A percentile compares a stretch with the other conserved stretches of the same genome.
phyloP scores from a whole-genome alignment of 2,113 vertebrate species.

The Oncorhynchus clarkii region DNA sequence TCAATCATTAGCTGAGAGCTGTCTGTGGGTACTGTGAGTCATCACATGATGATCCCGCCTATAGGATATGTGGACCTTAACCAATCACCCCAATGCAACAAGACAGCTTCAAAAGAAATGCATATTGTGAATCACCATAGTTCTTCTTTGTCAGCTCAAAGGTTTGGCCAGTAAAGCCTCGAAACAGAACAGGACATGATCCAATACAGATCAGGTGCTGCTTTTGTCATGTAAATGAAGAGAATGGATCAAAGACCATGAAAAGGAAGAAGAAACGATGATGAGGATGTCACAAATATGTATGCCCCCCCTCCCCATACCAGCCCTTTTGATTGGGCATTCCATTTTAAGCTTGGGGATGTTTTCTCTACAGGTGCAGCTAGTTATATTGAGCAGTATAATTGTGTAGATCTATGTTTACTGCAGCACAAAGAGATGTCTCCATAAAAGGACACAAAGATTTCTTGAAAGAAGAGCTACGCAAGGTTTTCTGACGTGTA shows the following conservation, averaged over 20 bases:
- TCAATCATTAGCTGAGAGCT: too few species aligned
- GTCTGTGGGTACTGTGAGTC: too few species aligned
- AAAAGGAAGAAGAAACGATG: slow-evolving; percentile 51
- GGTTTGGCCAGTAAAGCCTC: slow-evolving; percentile 19
- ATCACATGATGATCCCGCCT: too few species aligned
- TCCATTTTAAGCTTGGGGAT: too few species aligned
- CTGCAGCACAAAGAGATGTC: neutral
- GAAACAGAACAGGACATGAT: slow-evolving; percentile 29
- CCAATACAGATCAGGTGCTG: slow-evolving; percentile 57
- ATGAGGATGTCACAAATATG: slow-evolving; percentile 47
- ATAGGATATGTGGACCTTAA: neutral
- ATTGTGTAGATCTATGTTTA: neutral
- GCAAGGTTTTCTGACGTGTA: too few species aligned
- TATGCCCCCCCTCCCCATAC: neutral
- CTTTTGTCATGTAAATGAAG: slow-evolving; percentile 61
- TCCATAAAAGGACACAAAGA: too few species aligned
- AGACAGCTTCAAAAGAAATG: neutral
- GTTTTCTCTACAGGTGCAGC: too few species aligned
- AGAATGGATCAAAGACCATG: slow-evolving; percentile 52
- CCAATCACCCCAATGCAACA: neutral
- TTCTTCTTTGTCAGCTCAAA: neutral
- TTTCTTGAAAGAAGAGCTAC: too few species aligned
- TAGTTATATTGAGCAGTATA: too few species aligned
- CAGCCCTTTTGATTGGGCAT: neutral
- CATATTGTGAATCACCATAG: neutral